Evolutionary conservation across 2,888 invertebrate genomes (phyloP).

Genomic region (Rhagium mordax): DNA sequence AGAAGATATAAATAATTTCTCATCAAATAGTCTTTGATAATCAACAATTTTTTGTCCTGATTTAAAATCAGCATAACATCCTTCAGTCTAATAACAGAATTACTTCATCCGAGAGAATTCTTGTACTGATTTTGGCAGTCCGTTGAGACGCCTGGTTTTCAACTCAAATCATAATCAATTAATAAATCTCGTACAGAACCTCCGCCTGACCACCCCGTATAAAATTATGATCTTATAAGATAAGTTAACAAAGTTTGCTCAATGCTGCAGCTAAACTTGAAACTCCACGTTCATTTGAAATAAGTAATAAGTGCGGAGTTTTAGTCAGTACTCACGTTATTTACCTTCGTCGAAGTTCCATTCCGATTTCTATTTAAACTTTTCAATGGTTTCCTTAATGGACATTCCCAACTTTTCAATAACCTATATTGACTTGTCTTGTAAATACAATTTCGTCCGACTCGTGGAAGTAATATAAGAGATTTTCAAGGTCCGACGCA

Average conservation of each 20-base stretch:
- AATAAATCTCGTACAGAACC: too few species aligned
- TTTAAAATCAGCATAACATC: too few species aligned
- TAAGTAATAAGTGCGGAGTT: neutral
- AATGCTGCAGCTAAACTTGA: neutral
- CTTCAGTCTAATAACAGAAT: too few species aligned
- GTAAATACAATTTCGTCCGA: constrained; percentile 26
- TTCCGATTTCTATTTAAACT: constrained; percentile 25
- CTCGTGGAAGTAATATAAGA: constrained; percentile 23
- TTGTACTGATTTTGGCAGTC: too few species aligned
- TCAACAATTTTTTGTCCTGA: too few species aligned
- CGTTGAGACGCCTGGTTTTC: too few species aligned
- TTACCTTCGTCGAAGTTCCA: constrained; percentile 8
- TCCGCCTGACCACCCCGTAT: too few species aligned
- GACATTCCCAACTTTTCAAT: constrained; percentile 27
- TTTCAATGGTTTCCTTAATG: constrained; percentile 27
- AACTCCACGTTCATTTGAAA: neutral
- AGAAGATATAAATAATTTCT: too few species aligned
- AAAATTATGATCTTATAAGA: neutral
- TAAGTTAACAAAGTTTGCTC: neutral
- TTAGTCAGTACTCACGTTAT: neutral
- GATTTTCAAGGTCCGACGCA: constrained; percentile 10
- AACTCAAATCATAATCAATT: too few species aligned
- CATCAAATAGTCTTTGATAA: too few species aligned
- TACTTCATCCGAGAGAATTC: too few species aligned
- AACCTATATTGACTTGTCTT: constrained; percentile 26